phyloP scores from a whole-genome alignment of 2,888 invertebrate species.

The Tenthredo distinguenda region DNA sequence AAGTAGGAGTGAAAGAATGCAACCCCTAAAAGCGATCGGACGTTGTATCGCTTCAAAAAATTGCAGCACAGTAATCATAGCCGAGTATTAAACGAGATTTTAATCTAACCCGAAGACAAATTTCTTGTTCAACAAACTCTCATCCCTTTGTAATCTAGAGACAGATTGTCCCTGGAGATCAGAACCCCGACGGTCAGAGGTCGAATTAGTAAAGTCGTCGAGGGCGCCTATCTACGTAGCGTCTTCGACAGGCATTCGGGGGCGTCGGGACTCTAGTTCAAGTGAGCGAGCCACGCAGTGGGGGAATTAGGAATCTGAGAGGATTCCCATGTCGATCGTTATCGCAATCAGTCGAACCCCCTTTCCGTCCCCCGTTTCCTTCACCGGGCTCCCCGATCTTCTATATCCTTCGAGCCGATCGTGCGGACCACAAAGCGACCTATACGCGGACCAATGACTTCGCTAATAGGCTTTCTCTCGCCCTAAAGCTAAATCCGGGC shows the following conservation, averaged over 20 bases:
- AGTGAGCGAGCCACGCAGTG: constrained; percentile 18
- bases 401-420: constrained; percentile 38
- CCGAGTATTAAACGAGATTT: background rate
- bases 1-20: background rate
- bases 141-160: constrained; percentile 27
- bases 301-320: constrained; percentile 51
- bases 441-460: constrained; percentile 28
- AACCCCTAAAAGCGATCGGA: background rate
- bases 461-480: constrained; percentile 45
- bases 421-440: constrained; percentile 41
- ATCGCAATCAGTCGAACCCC: constrained; percentile 47
- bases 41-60: background rate
- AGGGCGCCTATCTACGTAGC: constrained; percentile 15
- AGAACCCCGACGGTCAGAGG: constrained; percentile 21
- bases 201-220: constrained; percentile 36
- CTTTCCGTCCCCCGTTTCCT: background rate
- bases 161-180: constrained; percentile 41
- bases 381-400: background rate
- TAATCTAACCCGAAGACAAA: background rate
- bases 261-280: constrained; percentile 1
- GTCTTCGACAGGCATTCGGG: constrained; percentile 34
- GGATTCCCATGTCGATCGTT: constrained; percentile 54
- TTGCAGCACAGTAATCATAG: background rate
- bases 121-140: constrained; percentile 12
- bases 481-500: constrained; percentile 23